Evolutionary conservation across 2,888 invertebrate genomes (phyloP).

Genomic region (Hedya salicella): DNA sequence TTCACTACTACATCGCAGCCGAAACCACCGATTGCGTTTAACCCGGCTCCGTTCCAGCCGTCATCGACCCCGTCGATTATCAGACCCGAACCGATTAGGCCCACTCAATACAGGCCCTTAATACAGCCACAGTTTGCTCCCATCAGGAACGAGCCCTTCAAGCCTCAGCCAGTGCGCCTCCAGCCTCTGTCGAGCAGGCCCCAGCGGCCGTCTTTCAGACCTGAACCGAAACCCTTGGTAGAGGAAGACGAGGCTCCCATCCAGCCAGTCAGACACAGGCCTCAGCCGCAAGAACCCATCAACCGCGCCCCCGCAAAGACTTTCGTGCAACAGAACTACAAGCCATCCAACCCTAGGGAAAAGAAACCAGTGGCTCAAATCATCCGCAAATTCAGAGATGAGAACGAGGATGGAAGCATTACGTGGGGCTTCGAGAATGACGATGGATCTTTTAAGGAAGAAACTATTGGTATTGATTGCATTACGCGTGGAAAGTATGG

Average conservation of each 20-base stretch:
- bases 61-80: constrained; percentile 65
- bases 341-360: constrained; percentile 71
- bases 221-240: constrained; percentile 76
- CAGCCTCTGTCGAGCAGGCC: constrained; percentile 80
- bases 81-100: constrained; percentile 74
- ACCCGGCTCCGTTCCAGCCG: constrained; percentile 73
- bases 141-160: constrained; percentile 68
- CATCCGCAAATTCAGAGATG: constrained; percentile 89
- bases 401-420: constrained; percentile 92
- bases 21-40: constrained; percentile 76
- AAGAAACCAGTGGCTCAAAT: constrained; percentile 90
- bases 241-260: constrained; percentile 76
- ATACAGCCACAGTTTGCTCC: constrained; percentile 73
- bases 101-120: constrained; percentile 78
- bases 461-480: constrained; percentile 91
- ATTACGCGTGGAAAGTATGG: constrained; percentile 92
- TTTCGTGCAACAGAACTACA: constrained; percentile 74
- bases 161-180: constrained; percentile 75
- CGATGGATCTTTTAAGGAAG: constrained; percentile 94
- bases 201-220: constrained; percentile 81
- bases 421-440: constrained; percentile 96
- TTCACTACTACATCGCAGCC: constrained; percentile 78
- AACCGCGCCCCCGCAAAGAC: constrained; percentile 70
- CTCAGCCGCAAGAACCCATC: constrained; percentile 73
- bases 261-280: constrained; percentile 78